phyloP scores from a whole-genome alignment of 2,888 invertebrate species.

The Philopedon plagiatum region DNA sequence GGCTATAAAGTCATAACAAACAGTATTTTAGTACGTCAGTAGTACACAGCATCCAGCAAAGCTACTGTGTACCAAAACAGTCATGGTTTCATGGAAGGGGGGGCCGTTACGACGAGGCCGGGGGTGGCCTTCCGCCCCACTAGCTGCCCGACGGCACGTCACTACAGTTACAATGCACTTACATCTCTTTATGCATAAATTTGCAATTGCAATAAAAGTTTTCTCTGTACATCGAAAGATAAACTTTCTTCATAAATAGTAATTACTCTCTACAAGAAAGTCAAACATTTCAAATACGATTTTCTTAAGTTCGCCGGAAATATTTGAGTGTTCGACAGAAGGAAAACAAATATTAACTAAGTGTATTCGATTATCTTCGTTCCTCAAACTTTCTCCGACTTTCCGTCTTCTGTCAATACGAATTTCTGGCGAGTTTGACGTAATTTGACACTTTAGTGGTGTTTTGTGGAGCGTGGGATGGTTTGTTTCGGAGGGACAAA shows the following conservation, averaged over 20 bases:
- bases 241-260: not conserved
- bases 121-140: no score
- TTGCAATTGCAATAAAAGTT: no score
- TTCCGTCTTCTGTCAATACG: conserved; percentile 29
- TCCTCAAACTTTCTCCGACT: conserved; percentile 24
- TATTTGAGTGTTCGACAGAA: conserved; percentile 22
- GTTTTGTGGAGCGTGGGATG: not conserved
- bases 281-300: conserved; percentile 20
- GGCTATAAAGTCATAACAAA: no score
- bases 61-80: no score
- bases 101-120: no score
- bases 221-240: not conserved
- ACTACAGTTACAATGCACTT: no score
- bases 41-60: no score
- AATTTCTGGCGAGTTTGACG: conserved; percentile 23
- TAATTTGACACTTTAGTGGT: not conserved
- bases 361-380: conserved; percentile 34
- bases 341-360: conserved; percentile 31
- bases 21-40: no score
- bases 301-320: conserved; percentile 11
- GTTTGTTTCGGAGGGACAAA: not conserved
- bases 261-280: conserved; percentile 9
- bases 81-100: no score
- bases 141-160: no score
- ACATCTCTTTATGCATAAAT: no score